Evolutionary conservation across 2,113 vertebrate genomes (phyloP), one percentile per base, ranked within the genome.

Genomic region (Myrmecophaga tridactyla): DNA sequence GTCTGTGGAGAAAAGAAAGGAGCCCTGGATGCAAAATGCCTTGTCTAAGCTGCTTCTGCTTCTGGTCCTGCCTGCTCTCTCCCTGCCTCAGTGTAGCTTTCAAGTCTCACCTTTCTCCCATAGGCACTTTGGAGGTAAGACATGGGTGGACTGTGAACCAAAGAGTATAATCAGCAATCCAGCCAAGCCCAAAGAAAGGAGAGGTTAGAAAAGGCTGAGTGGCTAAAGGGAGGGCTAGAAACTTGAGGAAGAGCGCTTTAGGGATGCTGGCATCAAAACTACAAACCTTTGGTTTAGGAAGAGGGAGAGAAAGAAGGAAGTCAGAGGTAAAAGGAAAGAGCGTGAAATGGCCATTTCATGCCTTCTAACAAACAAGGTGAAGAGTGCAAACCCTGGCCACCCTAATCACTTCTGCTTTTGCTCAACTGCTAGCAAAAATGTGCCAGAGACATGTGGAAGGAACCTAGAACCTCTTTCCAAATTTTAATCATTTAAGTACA

Each of bases 231-330:
- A 20, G 17, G 9, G 23, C 2, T 0, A 8, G 72, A 41, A 29
- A 34, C 0, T 0, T 0, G 69, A 58, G 29, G 2, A 7, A 29
- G 17, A 21, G 18, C 18, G 13, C 27, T 7, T 4, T 1, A 1
- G 9, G 63, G 75, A n/a, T 1, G 1, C 10, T 0, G 2, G 20
- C 21, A 3, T 11, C 12, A 0, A 67, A 43, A 6, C 15, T 14
- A 11, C 58, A 9, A 0, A 0, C 31, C 36, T 31, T 2, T 25
- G 43, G 18, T 56, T 36, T 43, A 27, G 80, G 41, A 51, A 48
- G 12, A 20, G 43, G 60, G 14, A 73, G 65, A 58, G 29, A 39
- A 86, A 43, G 10, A 41, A 69, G 1, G 10, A 62, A 76, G 27
- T 34, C 15, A 0, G 13, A 4, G 21, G 88, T n/a, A 5, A 80